These are phyloP conservation scores for Watsonalla cultraria DNA, from an alignment of 2,888 invertebrate species.

Conservation along the genomic window DNA sequence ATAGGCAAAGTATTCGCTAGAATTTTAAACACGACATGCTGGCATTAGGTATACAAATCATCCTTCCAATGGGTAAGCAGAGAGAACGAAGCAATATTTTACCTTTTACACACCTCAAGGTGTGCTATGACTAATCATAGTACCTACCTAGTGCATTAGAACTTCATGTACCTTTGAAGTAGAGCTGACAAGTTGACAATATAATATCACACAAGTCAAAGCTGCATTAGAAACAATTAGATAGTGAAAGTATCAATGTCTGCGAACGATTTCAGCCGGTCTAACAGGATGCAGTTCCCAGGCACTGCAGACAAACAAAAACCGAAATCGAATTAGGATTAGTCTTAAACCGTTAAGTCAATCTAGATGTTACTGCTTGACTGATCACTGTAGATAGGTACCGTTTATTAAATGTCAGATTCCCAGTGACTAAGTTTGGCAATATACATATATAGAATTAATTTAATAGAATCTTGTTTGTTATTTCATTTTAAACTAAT, in stretches of 20 bases:
- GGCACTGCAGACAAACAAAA: conserved; percentile 51
- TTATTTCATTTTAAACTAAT: too few relatives aligned
- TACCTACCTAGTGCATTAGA: conserved; percentile 46
- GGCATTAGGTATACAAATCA: too few relatives aligned
- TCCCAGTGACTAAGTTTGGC: conserved; percentile 64
- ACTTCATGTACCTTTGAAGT: conserved; percentile 41
- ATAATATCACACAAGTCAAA: conserved; percentile 51
- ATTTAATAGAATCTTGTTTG: background rate
- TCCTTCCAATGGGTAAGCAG: too few relatives aligned
- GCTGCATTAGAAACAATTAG: conserved; percentile 63
- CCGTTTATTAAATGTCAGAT: conserved; percentile 72
- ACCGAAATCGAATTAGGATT: conserved; percentile 71
- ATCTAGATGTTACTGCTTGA: conserved; percentile 73
- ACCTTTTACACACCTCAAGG: too few relatives aligned
- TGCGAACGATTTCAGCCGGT: conserved; percentile 38
- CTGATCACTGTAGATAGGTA: conserved; percentile 65
- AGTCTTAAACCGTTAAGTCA: conserved; percentile 66
- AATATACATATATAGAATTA: conserved; percentile 10
- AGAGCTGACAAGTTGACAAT: conserved; percentile 62
- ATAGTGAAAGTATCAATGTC: conserved; percentile 60
- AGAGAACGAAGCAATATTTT: too few relatives aligned
- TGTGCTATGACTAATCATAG: too few relatives aligned
- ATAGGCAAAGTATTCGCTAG: too few relatives aligned
- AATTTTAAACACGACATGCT: too few relatives aligned
- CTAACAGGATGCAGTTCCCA: conserved; percentile 47